Evolutionary conservation across 1,140 invertebrate genomes (phyloP), one percentile per base, ranked within the genome.

Genomic region (Trachymyrmex septentrionalis): DNA sequence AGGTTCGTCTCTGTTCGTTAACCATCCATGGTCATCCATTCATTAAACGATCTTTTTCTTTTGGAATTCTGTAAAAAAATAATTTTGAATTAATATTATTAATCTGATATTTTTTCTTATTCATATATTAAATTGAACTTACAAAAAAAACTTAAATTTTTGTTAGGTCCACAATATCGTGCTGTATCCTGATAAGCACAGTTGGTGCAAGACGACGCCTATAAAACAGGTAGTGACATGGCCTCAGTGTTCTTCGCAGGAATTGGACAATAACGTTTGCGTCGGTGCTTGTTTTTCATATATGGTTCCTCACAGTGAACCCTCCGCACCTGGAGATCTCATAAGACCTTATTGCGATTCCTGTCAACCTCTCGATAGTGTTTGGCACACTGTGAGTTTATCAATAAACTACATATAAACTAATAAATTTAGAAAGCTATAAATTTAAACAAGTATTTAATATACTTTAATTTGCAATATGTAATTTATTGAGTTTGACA

Each of bases 281-380:
- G 96, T 97, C 14, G 97, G 97, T 6, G 96, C 96, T 7, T 97
- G 97, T 92, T 97, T 97, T 93, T 97, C 96, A 64, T 97, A 97
- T 91, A 96, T 96, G 92, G 96, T 97, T 53, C 97, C 97, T 1
- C 96, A 96, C 86, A 97, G 96, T 44, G 95, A 96, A 75, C 97
- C 97, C 4, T 96, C 96, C 55, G 96, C 96, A 76, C 96, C 96
- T 3, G 96, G 96, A 53, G 96, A 97, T 92, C 95, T 97, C 10
- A 96, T 96, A 59, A 95, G 96, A 81, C 96, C 97, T 4, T 97
- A 97, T 88, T 97, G 97, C 88, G 97, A 97, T 90, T 97, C 96
- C 30, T 97, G 97, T 91, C 96, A 97, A 90, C 96, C 97, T 0
- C 93, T 95, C 0, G 95, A 96, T 48, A 96, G 96, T n/a, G 94